Evolutionary conservation across 2,113 vertebrate species (phyloP).

Genomic region (Misgurnus mizolepis): DNA sequence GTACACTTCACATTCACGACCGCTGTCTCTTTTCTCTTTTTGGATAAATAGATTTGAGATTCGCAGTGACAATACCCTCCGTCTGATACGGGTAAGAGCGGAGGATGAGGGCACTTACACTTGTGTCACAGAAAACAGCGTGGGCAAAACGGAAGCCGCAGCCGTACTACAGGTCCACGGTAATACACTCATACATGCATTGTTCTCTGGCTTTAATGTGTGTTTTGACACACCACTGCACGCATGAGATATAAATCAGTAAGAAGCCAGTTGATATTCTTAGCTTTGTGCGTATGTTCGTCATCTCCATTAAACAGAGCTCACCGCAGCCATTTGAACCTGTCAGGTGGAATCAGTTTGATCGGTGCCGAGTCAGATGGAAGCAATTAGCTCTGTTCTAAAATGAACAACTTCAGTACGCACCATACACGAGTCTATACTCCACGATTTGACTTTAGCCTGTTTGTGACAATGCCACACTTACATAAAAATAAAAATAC

Average conservation of each 20-base stretch:
- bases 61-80: constrained; percentile 89
- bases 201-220: constrained; percentile 17
- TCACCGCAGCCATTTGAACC: constrained; percentile 43
- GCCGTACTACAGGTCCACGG: constrained; percentile 94
- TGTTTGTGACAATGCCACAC: too few relatives aligned
- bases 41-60: constrained; percentile 86
- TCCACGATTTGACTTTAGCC: neutral
- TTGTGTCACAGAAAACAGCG: constrained; percentile 96
- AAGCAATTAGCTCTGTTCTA: constrained; percentile 34
- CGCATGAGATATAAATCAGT: constrained; percentile 41
- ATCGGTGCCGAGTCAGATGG: constrained; percentile 47
- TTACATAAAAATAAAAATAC: too few relatives aligned
- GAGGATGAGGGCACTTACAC: constrained; percentile 93
- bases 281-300: constrained; percentile 36
- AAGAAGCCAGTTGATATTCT: constrained; percentile 15
- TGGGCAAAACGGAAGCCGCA: constrained; percentile 94
- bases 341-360: constrained; percentile 48
- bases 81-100: constrained; percentile 84
- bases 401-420: too few relatives aligned
- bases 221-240: constrained; percentile 32
- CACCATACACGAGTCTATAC: constrained; percentile 4
- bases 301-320: constrained; percentile 49
- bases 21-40: constrained; percentile 45
- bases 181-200: constrained; percentile 61
- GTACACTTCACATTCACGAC: constrained; percentile 16